Evolutionary conservation across 2,113 vertebrate genomes (phyloP), one percentile per base, ranked within the genome.

Genomic region (Acrocephalus kingi): DNA sequence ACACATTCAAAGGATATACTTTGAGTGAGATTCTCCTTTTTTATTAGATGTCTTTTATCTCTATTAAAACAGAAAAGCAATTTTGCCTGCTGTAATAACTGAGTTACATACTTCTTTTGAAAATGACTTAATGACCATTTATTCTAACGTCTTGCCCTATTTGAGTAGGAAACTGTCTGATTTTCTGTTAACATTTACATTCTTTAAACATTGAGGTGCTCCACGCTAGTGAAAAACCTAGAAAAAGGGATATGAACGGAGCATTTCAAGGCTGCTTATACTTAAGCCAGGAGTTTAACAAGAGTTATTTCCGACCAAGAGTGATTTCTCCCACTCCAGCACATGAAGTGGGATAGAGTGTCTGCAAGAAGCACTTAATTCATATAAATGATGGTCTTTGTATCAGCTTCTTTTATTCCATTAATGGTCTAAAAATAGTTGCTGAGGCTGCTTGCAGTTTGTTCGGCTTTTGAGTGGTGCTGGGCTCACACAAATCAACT

Each of bases 401-500:
- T 90, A 86, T 86, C 75, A 84, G 43, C 46, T 87, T 82, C 54
- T 74, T 64, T 87, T 90, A 83, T 92, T 85, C 54, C 72, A 90
- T 62, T 88, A 84, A 88, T 37, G 15, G 30, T 43, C 68, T 86
- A 84, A 93, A 90, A 96, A 81, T n/a, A 95, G 68, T 31, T 83
- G 62, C 75, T 79, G 78, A 91, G 78, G 41, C 63, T 58, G 67
- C 71, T 5, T 92, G 87, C 51, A 51, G 82, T 68, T 76, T 68
- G n/a, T 73, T 58, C 41, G 23, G 82, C 62, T 91, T 94, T 73
- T 0, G 0, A 16, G n/a, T 45, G 62, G 41, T 59, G 62, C 68
- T 74, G 59, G n/a, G 18, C 51, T 93, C 79, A 62, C 79, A 76
- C 71, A 91, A 74, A 90, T 85, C 82, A 80, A 30, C 63, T 69